Conservation (phyloP, 2,888 invertebrate species). For the Orthosia incerta region DNA sequence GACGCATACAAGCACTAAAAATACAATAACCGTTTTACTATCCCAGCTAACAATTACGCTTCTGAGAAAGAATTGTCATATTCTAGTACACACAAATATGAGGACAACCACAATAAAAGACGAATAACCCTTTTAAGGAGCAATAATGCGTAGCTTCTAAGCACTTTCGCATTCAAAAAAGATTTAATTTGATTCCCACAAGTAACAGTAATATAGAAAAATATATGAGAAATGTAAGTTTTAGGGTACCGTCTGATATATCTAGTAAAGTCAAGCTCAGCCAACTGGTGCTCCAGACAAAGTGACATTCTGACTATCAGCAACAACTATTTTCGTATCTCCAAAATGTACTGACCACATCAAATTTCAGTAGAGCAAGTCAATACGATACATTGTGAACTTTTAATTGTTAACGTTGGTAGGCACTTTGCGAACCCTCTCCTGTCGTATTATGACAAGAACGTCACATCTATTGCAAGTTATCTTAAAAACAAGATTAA, state of each 20-base stretch:
- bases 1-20: not conserved
- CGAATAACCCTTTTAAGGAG: constrained; percentile 12
- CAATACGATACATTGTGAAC: too few species aligned
- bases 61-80: not conserved
- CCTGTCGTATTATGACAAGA: too few species aligned
- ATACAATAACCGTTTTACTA: not conserved
- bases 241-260: constrained; percentile 5
- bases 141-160: not conserved
- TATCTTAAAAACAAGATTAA: too few species aligned
- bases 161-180: not conserved
- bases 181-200: constrained; percentile 3
- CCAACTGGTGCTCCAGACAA: too few species aligned
- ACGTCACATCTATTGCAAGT: too few species aligned
- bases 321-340: too few species aligned
- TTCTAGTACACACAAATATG: not conserved
- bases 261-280: too few species aligned
- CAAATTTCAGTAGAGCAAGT: too few species aligned
- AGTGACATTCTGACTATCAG: too few species aligned
- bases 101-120: not conserved
- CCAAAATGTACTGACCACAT: too few species aligned
- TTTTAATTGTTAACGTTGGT: too few species aligned
- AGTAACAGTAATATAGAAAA: constrained; percentile 31
- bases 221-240: not conserved
- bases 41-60: not conserved
- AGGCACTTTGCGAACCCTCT: too few species aligned